phyloP scores from a whole-genome alignment of 2,113 vertebrate genomes.

The Oenanthe oenanthe region DNA sequence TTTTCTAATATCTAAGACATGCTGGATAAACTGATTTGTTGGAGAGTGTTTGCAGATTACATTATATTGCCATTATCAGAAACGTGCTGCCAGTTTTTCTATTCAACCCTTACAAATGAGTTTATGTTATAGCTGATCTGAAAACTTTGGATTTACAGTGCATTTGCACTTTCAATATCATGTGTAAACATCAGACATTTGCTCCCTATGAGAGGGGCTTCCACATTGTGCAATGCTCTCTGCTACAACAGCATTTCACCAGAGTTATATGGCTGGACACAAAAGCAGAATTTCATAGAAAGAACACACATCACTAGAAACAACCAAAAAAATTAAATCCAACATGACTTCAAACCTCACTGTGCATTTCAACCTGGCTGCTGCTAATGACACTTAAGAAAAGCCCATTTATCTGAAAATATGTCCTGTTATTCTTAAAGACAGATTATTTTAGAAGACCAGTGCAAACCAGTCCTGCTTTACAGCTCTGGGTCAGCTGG shows the following conservation, averaged over 20 bases:
- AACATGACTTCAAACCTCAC: neutral
- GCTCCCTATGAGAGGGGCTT: neutral
- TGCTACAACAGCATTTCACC: neutral
- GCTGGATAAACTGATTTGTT: neutral
- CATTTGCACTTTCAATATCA: neutral
- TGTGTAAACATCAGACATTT: fast-evolving
- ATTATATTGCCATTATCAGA: neutral
- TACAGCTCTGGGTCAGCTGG: neutral
- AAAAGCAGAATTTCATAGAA: neutral
- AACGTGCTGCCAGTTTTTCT: neutral
- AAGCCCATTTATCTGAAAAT: neutral
- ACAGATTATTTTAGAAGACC: neutral
- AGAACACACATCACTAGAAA: neutral
- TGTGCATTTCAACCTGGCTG: neutral
- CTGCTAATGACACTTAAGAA: neutral
- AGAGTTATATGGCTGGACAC: neutral
- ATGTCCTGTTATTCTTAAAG: neutral
- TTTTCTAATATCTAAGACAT: neutral
- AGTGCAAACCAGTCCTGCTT: neutral
- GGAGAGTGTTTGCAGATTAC: neutral
- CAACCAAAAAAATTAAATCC: neutral
- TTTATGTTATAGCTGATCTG: neutral
- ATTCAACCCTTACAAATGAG: neutral
- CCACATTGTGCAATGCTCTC: neutral
- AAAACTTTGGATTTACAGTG: neutral